Base-by-base conservation (phyloP, 2,888 invertebrate species). In the Syrista parreyssii region DNA sequence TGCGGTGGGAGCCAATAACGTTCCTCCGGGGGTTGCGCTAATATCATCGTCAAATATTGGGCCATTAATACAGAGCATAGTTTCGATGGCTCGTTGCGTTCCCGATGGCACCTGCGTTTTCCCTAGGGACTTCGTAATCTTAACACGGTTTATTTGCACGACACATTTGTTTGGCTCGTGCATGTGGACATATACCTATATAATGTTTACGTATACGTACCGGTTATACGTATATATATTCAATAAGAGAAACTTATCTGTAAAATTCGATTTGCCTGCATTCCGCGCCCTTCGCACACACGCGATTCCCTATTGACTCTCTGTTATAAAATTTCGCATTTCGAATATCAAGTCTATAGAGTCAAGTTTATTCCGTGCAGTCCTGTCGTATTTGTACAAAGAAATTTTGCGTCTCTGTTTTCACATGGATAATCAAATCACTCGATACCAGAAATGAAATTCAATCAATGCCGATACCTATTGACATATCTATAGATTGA, bases 21-120 rank as follows among this genome's bases (percentile, higher is more conserved):
- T 32, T 69, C 15, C 40, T 84, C 84, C 84, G 84, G 83, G 83
- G 84, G 85, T 76, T 78, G 81, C 85, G 86, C 85, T 88, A 89
- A 89, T 88, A 87, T 88, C 87, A 84, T 91, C 89, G 86, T 89
- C 91, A 91, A 91, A 91, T 90, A 91, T 91, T 91, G 87, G 88
- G 83, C 90, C 89, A 91, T 91, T 91, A 91, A 91, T 91, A 90
- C 90, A 89, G 89, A 82, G 87, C 87, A 86, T 86, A 86, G 86
- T 86, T 89, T 88, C 88, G 87, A 90, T 88, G 86, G 88, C 84
- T 86, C 84, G 80, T 82, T 40, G 80, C 84, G 80, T 79, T 79
- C 80, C 84, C 83, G 79, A 79, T 84, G 83, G 83, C 86, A 84
- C 84, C 83, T 83, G 81, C 84, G 86, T 82, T 79, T 89, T 89